Percentiles rank a stretch among this genome's conserved stretches.
phyloP scores from a whole-genome alignment of 2,888 invertebrate species.

The Melikaiella ostensackeni region DNA sequence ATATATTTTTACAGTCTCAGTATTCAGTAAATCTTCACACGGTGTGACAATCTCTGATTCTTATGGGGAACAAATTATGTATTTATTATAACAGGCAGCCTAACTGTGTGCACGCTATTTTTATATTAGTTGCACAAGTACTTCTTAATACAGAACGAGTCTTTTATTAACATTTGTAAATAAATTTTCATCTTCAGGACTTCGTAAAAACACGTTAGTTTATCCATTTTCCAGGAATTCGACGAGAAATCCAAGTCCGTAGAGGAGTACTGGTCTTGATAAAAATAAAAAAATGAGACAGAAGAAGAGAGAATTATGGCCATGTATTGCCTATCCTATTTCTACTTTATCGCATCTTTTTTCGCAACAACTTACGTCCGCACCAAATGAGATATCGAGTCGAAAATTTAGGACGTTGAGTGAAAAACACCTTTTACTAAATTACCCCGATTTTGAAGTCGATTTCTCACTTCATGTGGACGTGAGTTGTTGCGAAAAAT shows the following conservation, averaged over 20 bases:
- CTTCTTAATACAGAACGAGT: slow-evolving; percentile 11
- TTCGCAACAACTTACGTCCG: too few species aligned
- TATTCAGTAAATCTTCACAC: background rate
- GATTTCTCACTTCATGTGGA: too few species aligned
- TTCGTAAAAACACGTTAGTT: background rate
- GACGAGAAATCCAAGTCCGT: background rate
- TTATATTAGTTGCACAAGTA: slow-evolving; percentile 39
- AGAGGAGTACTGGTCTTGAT: background rate
- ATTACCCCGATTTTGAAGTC: too few species aligned
- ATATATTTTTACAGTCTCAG: background rate
- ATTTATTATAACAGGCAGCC: slow-evolving; percentile 36
- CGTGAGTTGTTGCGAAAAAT: too few species aligned
- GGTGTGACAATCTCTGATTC: slow-evolving; percentile 34
- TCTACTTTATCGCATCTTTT: too few species aligned
- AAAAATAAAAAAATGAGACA: background rate
- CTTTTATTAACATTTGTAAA: slow-evolving; percentile 36
- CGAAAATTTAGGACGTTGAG: too few species aligned
- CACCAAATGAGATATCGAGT: background rate
- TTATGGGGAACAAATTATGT: slow-evolving; percentile 22
- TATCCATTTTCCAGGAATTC: background rate
- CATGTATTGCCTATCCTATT: too few species aligned
- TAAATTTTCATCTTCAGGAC: slow-evolving; percentile 22
- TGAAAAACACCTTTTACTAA: too few species aligned
- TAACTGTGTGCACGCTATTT: slow-evolving; percentile 38
- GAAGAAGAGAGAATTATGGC: background rate